Base-by-base conservation (phyloP, 2,113 vertebrate species). In the Cyanistes caeruleus region DNA sequence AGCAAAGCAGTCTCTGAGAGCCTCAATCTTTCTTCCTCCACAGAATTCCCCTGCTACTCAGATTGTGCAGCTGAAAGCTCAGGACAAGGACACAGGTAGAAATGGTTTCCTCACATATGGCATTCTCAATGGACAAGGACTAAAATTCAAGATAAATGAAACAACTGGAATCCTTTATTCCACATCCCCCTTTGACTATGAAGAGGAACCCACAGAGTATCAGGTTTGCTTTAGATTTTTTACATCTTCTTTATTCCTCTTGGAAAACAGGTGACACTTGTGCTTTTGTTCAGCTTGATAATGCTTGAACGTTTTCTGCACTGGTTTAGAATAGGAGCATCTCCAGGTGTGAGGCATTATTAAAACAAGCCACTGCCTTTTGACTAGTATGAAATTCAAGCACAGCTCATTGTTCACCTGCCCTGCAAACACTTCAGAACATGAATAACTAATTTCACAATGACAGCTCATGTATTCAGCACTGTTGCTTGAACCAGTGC, bases 131-230 rank as follows among this genome's bases (percentile, higher is more conserved):
- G 91, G 53, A 63, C 60, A 85, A 0, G 8, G 6, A 20, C 59
- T 84, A 9, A 88, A 94, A 81, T 97, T 98, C 85, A 65, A 78
- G 46, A 95, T 97, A 90, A 79, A 97, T 48, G 89, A 93, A 87
- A 73, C 62, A 35, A 97, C 87, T 53, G 97, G 97, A 84, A 83
- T 90, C 52, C 91, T 98, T 65, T 97, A 93, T 82, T 95, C 97
- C 56, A 86, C 46, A 24, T 35, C 17, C 48, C 17, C 92, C 80
- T 97, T 98, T 87, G 97, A 98, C 78, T 98, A 95, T 41, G 97
- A 98, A 92, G 93, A 91, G n/a, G 97, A 95, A 53, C 87, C 95
- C 48, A 95, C 21, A 4, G 96, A 97, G 56, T 97, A 97, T n/a
- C 96, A 96, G 97, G 97, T 97, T 81, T 92, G 93, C 72, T 92